phyloP scores from a whole-genome alignment of 2,797 vertebrate genomes.

The Enteromius afrohamiltoni region DNA sequence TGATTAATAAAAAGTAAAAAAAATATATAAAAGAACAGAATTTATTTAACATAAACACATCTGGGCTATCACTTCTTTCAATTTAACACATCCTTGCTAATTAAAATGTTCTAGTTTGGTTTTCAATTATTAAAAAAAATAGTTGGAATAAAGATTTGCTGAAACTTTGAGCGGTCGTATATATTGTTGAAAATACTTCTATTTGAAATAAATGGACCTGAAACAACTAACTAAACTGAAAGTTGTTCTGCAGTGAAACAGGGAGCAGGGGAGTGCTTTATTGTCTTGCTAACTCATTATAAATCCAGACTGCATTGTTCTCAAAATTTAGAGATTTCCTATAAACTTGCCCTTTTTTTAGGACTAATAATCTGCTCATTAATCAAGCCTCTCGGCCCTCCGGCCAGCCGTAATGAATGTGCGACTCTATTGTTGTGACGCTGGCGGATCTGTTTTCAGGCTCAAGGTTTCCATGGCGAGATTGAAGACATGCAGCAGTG shows the following conservation, averaged over 20 bases:
- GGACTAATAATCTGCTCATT: slow-evolving; percentile 33
- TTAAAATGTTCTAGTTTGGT: too few relatives aligned
- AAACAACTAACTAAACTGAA: neutral
- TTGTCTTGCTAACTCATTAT: neutral
- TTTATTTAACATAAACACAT: too few relatives aligned
- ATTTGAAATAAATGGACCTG: neutral
- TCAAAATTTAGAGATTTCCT: neutral
- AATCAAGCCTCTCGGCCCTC: slow-evolving; percentile 27
- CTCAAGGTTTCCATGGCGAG: slow-evolving; percentile 99
- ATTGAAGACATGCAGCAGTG: slow-evolving; percentile 98
- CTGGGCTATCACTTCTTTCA: too few relatives aligned
- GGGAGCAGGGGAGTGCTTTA: neutral
- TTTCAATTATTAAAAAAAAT: too few relatives aligned
- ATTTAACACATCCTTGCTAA: too few relatives aligned
- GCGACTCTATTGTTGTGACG: slow-evolving; percentile 76
- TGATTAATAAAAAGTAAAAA: too few relatives aligned
- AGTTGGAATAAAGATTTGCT: too few relatives aligned
- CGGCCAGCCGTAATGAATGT: slow-evolving; percentile 63
- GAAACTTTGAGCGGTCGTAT: too few relatives aligned
- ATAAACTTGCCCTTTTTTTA: slow-evolving; percentile 23
- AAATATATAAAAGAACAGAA: too few relatives aligned
- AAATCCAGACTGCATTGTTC: slow-evolving; percentile 31
- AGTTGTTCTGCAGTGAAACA: neutral
- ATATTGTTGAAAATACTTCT: too few relatives aligned
- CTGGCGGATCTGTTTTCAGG: slow-evolving; percentile 85